Evolutionary conservation across 2,113 vertebrate species (phyloP), one percentile per base, ranked within the genome.

Genomic region (Pelvicachromis taeniatus): DNA sequence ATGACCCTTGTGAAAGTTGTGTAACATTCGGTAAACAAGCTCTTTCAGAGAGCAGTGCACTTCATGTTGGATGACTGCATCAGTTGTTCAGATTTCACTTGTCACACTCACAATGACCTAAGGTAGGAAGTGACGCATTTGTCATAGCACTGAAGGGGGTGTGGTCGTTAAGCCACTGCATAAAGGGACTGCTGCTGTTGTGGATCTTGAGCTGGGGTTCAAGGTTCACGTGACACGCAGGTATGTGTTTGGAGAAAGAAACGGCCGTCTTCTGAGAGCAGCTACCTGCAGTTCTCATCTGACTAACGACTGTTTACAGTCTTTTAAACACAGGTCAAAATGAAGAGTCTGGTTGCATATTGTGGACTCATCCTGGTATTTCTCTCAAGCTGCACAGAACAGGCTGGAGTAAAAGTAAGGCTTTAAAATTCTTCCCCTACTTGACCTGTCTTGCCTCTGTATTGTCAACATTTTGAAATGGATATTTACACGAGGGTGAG

Each of bases 311-410:
- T 12, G 52, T 19, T 61, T 35, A 4, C 26, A 52, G 12, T 84
- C 10, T 23, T 42, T 81, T 11, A 50, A 58, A 50, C 50, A 33
- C 63, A 89, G 88, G 75, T 78, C 56, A 92, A 55, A 50, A 91
- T 92, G 91, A 85, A 63, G 78, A 82, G 13, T 26, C 38, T 80
- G 52, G 9, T 23, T 14, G 19, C n/a, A 4, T 83, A 2, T 40
- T 58, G 19, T 38, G 55, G 33, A 5, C 29, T 93, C n/a, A 31
- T 83, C 16, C 53, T 91, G 29, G 4, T 55, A 11, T 53, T 78
- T 58, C 55, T 93, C n/a, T 23, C 82, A 33, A 70, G 38, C 78
- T 58, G 29, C 65, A 70, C 85, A 10, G 83, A n/a, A 16, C 90
- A 93, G 11, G 14, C 84, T 9, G 1, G 26, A 5, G 84, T 91